These are phyloP conservation scores for Labeo rohita DNA, from an alignment of 2,113 vertebrate genomes.

Conservation along the genomic window DNA sequence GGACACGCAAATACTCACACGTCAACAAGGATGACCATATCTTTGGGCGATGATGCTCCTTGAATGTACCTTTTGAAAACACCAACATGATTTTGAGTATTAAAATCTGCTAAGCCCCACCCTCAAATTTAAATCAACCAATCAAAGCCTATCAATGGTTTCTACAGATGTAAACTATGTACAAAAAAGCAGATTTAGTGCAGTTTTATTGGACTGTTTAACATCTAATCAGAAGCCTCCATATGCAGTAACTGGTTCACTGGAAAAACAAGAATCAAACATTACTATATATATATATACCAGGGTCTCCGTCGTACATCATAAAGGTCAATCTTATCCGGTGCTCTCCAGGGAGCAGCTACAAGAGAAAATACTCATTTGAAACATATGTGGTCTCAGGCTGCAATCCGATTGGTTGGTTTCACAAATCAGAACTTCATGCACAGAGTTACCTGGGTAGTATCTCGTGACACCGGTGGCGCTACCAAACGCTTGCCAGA, in stretches of 20 bases:
- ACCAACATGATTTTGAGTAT: neutral
- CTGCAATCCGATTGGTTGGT: neutral
- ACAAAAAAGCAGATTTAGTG: neutral
- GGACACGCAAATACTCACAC: conserved; percentile 83
- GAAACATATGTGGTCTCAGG: neutral
- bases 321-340: conserved; percentile 97
- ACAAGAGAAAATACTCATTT: conserved; percentile 28
- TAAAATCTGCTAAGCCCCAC: neutral
- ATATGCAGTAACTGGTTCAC: neutral
- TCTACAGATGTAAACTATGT: neutral
- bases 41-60: conserved; percentile 96
- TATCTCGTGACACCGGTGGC: conserved; percentile 96
- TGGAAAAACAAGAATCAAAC: neutral
- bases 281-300: conserved; percentile 71
- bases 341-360: conserved; percentile 94
- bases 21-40: conserved; percentile 99
- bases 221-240: neutral
- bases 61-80: conserved; percentile 90
- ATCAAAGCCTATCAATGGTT: neutral
- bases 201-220: neutral
- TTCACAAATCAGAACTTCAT: neutral
- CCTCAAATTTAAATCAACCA: neutral
- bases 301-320: conserved; percentile 95
- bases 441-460: conserved; percentile 83
- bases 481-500: conserved; percentile 97